These are phyloP conservation scores for Tubiluchus corallicola DNA, from an alignment of 2,888 invertebrate species.

Conservation along the genomic window DNA sequence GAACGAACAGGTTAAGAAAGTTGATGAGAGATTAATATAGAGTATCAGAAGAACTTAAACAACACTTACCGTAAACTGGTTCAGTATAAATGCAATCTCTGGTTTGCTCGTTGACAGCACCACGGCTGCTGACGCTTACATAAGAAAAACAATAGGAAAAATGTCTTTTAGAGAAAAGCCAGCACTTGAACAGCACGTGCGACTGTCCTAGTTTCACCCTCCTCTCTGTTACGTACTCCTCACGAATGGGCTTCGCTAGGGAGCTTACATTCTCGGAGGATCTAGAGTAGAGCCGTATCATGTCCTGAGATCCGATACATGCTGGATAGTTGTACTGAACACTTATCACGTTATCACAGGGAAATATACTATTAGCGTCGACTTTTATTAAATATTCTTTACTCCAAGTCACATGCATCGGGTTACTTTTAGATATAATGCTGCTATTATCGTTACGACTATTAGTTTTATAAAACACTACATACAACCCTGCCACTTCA, in stretches of 20 bases:
- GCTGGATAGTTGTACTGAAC: background rate
- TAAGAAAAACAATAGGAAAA: background rate
- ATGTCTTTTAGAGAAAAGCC: background rate
- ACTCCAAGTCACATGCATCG: background rate
- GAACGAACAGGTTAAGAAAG: too few relatives aligned
- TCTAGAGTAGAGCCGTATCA: background rate
- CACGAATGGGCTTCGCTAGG: background rate
- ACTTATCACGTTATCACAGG: background rate
- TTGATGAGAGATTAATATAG: too few relatives aligned
- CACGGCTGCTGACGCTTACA: conserved; percentile 1
- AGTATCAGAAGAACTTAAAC: too few relatives aligned
- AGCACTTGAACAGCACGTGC: background rate
- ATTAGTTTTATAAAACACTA: background rate
- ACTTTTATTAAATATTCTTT: background rate
- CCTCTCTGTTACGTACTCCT: background rate
- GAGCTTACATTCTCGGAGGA: background rate
- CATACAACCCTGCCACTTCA: background rate
- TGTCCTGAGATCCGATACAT: background rate
- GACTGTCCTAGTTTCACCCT: background rate
- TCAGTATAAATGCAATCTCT: background rate
- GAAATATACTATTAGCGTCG: background rate
- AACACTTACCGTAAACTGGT: background rate
- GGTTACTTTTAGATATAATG: background rate
- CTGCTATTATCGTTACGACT: too few relatives aligned
- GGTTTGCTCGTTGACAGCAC: background rate